phyloP scores from a whole-genome alignment of 2,888 invertebrate species.

The Lucinisca nassula region DNA sequence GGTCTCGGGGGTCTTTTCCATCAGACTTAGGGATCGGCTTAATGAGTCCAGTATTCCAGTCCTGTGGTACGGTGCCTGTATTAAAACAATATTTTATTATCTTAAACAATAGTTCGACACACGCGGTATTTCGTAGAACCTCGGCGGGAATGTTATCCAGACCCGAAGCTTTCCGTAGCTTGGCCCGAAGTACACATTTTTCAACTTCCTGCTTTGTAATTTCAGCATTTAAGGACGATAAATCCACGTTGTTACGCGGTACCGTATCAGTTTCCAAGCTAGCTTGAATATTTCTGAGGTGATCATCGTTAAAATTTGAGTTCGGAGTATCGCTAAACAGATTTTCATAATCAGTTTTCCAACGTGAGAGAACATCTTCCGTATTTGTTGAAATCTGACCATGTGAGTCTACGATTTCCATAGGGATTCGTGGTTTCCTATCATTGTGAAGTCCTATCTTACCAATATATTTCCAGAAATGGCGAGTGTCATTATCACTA shows the following conservation, averaged over 20 bases:
- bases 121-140: background rate
- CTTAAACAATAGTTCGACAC: background rate
- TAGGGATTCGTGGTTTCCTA: background rate
- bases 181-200: background rate
- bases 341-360: background rate
- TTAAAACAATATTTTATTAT: background rate
- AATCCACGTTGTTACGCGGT: background rate
- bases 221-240: background rate
- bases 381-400: background rate
- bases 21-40: constrained; percentile 7
- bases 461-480: background rate
- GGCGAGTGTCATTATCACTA: background rate
- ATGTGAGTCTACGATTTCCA: background rate
- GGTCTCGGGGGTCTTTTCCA: background rate
- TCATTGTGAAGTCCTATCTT: background rate
- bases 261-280: background rate
- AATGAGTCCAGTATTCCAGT: background rate
- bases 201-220: background rate
- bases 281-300: background rate
- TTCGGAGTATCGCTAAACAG: background rate
- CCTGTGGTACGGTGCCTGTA: background rate
- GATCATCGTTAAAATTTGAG: background rate
- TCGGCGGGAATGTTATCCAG: background rate
- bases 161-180: background rate
- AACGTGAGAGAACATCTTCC: background rate